A percentile compares a stretch with the other conserved stretches of the same genome.
Evolutionary conservation across 1,140 invertebrate genomes (phyloP).

Genomic region (Bemisia tabaci): DNA sequence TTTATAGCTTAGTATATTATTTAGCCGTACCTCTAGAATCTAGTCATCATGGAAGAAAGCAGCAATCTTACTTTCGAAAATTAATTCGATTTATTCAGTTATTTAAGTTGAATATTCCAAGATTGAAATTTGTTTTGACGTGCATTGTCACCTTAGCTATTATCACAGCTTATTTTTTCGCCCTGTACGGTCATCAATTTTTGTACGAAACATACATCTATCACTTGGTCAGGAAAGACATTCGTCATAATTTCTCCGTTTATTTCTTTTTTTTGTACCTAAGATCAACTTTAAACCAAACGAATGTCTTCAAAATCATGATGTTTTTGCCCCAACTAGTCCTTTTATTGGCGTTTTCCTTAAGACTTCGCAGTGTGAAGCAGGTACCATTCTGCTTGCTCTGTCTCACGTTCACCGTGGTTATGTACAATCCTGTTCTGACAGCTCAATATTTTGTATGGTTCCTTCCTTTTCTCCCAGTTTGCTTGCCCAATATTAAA

Average conservation of each 20-base stretch:
- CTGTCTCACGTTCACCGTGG: conserved; percentile 71
- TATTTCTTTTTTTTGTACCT: conserved; percentile 97
- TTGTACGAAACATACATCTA: conserved; percentile 87
- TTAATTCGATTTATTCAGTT: no score
- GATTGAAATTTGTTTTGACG: no score
- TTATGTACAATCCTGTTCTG: conserved; percentile 89
- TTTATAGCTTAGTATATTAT: conserved; percentile 75
- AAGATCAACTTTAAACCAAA: conserved; percentile 29
- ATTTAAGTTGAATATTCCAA: no score
- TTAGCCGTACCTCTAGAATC: conserved; percentile 45
- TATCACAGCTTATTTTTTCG: no score
- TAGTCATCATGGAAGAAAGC: no score
- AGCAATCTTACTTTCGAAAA: no score
- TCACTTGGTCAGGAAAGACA: conserved; percentile 78
- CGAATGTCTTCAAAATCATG: conserved; percentile 40
- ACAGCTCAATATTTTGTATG: conserved; percentile 98
- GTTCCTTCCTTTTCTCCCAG: conserved; percentile 78
- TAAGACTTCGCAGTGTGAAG: conserved; percentile 47
- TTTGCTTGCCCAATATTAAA: conserved; percentile 52
- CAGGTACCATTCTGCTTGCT: conserved; percentile 77
- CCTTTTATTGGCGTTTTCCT: conserved; percentile 53
- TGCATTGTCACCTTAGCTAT: no score
- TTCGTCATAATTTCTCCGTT: conserved; percentile 92
- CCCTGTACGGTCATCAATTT: conserved; percentile 83
- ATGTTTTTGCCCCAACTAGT: conserved; percentile 52